These are phyloP conservation scores for Eira barbara DNA, from an alignment of 2,113 vertebrate species.

Conservation along the genomic window DNA sequence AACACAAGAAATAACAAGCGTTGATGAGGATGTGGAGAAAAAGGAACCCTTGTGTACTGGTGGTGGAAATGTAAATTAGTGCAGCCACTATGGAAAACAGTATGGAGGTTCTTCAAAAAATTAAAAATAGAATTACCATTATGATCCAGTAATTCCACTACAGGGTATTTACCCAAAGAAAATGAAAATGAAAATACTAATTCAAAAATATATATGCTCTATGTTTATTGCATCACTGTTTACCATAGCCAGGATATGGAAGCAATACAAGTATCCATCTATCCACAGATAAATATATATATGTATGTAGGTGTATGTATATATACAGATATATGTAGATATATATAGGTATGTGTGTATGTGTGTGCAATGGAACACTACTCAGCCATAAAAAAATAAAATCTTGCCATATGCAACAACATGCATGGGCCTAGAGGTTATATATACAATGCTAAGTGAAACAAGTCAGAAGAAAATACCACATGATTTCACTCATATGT, in stretches of 20 bases:
- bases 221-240: background rate
- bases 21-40: too few species aligned
- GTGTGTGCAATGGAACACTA: background rate
- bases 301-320: too few species aligned
- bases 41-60: too few species aligned
- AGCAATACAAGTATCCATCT: background rate
- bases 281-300: background rate
- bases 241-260: background rate
- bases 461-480: background rate
- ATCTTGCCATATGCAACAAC: background rate
- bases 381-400: background rate
- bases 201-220: background rate
- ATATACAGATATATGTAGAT: too few species aligned
- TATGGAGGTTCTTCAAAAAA: background rate
- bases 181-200: background rate
- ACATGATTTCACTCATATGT: background rate
- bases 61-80: too few species aligned
- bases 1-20: too few species aligned
- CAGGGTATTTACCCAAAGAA: background rate
- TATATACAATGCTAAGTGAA: background rate
- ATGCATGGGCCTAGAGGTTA: background rate
- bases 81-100: too few species aligned
- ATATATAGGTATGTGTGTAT: too few species aligned
- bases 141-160: background rate
- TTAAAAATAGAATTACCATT: background rate